phyloP scores from a whole-genome alignment of 2,113 vertebrate species.

The Serinus canaria region DNA sequence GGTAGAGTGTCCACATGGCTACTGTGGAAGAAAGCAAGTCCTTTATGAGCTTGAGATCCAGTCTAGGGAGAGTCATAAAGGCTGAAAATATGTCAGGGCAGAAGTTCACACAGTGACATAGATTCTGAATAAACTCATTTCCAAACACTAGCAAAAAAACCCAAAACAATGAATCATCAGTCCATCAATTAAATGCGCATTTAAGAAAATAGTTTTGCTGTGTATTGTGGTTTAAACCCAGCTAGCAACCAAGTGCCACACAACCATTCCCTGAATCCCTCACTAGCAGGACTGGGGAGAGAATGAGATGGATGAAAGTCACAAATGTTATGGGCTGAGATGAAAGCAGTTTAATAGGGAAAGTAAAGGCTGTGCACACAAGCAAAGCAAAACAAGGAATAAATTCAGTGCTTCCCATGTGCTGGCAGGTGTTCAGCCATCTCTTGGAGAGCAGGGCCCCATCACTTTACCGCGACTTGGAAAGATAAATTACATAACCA shows the following conservation, averaged over 20 bases:
- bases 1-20: neutral
- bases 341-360: neutral
- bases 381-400: neutral
- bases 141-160: neutral
- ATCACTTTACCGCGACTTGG: neutral
- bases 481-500: neutral
- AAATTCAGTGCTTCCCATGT: neutral
- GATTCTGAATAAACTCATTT: neutral
- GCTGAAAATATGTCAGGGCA: neutral
- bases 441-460: neutral
- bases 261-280: neutral
- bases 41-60: neutral
- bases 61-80: neutral
- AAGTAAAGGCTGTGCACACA: neutral
- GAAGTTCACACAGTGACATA: neutral
- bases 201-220: neutral
- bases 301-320: neutral
- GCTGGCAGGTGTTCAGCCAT: neutral
- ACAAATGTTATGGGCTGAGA: neutral
- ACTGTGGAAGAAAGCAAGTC: neutral
- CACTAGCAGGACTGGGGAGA: neutral
- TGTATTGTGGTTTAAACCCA: neutral
- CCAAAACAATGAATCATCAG: neutral
- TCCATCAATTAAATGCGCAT: neutral
- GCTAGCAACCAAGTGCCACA: neutral